phyloP scores from a whole-genome alignment of 2,888 invertebrate genomes.

The Ferdinandea cuprea region DNA sequence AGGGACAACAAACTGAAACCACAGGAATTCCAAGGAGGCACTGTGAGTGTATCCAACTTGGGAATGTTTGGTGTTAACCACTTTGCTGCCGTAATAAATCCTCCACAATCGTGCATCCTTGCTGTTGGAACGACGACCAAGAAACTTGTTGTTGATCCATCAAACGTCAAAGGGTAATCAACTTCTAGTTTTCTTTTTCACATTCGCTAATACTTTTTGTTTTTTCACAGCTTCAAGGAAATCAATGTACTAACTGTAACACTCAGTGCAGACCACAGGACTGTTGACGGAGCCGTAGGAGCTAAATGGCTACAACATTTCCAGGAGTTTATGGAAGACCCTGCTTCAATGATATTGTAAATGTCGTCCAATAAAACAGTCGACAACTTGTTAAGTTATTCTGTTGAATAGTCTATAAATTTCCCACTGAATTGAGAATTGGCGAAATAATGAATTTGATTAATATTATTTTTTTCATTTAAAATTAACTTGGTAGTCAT shows the following conservation, averaged over 20 bases:
- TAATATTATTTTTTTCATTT: slow-evolving; percentile 46
- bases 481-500: slow-evolving; percentile 37
- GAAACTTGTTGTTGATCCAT: slow-evolving; percentile 89
- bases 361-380: slow-evolving; percentile 36
- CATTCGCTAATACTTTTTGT: slow-evolving; percentile 3
- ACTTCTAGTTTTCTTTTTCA: background rate
- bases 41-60: slow-evolving; percentile 96
- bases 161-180: slow-evolving; percentile 88
- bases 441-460: slow-evolving; percentile 55
- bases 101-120: slow-evolving; percentile 96
- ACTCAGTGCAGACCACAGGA: slow-evolving; percentile 97
- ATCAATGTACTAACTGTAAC: slow-evolving; percentile 94
- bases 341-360: slow-evolving; percentile 96
- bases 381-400: slow-evolving; percentile 62
- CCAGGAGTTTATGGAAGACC: slow-evolving; percentile 94
- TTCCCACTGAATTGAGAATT: slow-evolving; percentile 36
- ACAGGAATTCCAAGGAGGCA: slow-evolving; percentile 98
- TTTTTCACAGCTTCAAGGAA: slow-evolving; percentile 86
- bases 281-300: slow-evolving; percentile 98
- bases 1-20: slow-evolving; percentile 95
- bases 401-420: slow-evolving; percentile 64
- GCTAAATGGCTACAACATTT: slow-evolving; percentile 97
- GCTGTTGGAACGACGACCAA: slow-evolving; percentile 93
- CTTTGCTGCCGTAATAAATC: slow-evolving; percentile 97
- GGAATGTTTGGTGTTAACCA: slow-evolving; percentile 96